phyloP scores from a whole-genome alignment of 2,797 vertebrate species.

The Scarus forsteni region DNA sequence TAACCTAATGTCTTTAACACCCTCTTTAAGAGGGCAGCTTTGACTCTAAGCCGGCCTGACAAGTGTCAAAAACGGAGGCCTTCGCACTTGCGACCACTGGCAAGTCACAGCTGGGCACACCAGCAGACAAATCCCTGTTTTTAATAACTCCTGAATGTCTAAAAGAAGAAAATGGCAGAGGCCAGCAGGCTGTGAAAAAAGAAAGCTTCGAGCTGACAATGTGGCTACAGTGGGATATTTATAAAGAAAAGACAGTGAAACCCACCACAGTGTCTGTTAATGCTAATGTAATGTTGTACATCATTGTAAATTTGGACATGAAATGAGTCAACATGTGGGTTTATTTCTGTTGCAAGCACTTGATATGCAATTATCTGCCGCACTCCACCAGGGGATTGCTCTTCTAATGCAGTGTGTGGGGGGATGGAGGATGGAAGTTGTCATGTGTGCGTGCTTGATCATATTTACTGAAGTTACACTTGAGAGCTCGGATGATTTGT shows the following conservation, averaged over 20 bases:
- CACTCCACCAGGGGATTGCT: slow-evolving; percentile 21
- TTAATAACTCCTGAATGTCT: slow-evolving; percentile 9
- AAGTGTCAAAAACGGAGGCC: slow-evolving; percentile 58
- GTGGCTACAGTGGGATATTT: slow-evolving; percentile 1
- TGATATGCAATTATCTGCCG: slow-evolving; percentile 40
- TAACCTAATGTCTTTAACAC: slow-evolving; percentile 62
- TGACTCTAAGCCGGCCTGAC: slow-evolving; percentile 67
- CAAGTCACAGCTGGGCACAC: slow-evolving; percentile 38
- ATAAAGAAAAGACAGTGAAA: not conserved
- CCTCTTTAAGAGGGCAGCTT: slow-evolving; percentile 63
- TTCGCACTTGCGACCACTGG: slow-evolving; percentile 40
- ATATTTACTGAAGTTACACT: slow-evolving; percentile 44
- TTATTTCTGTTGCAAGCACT: slow-evolving; percentile 13
- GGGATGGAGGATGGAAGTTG: slow-evolving; percentile 11
- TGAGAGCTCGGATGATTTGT: slow-evolving; percentile 40
- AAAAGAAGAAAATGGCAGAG: not conserved
- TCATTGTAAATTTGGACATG: slow-evolving; percentile 16
- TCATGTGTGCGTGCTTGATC: slow-evolving; percentile 44
- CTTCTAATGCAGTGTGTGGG: slow-evolving; percentile 3
- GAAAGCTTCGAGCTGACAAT: not conserved
- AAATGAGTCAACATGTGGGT: slow-evolving; percentile 6
- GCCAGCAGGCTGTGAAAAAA: slow-evolving; percentile 4
- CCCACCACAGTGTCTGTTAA: slow-evolving; percentile 6
- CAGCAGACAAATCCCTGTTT: slow-evolving; percentile 34
- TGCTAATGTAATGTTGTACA: slow-evolving; percentile 5